Conservation (phyloP, 2,797 vertebrate species). For the Uromys caudimaculatus region DNA sequence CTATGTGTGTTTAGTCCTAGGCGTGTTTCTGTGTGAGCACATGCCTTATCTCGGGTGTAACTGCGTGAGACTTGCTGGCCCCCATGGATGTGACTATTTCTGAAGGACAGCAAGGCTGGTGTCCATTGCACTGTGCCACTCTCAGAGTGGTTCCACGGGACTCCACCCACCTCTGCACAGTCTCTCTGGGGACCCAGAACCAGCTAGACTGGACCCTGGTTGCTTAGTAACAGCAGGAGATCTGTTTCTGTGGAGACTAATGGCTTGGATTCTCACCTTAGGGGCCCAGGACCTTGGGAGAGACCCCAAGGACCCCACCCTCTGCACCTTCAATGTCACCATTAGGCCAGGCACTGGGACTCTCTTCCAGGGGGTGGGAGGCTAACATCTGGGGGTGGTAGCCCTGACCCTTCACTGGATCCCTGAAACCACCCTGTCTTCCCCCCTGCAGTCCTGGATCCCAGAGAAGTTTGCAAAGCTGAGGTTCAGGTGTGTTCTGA, state of each 20-base stretch:
- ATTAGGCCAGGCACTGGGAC: neutral
- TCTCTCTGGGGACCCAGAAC: conserved; percentile 23
- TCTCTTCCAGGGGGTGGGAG: neutral
- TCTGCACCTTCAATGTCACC: neutral
- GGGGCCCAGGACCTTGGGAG: neutral
- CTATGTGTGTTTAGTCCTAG: neutral
- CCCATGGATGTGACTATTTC: neutral
- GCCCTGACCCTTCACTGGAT: conserved; percentile 26
- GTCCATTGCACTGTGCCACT: no score
- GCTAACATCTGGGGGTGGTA: neutral
- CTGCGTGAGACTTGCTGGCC: neutral
- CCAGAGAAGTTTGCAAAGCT: neutral
- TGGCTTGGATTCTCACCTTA: neutral
- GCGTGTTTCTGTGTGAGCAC: neutral
- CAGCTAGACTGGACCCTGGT: conserved; percentile 45
- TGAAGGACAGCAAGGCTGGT: neutral
- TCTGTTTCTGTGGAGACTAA: neutral
- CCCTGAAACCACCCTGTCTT: neutral
- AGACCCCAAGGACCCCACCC: neutral
- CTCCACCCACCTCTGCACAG: neutral
- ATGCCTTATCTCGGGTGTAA: accelerated
- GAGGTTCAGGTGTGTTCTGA: neutral
- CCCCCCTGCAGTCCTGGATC: accelerated
- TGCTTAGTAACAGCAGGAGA: conserved; percentile 50
- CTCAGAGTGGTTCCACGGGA: neutral